phyloP scores from a whole-genome alignment of 2,797 vertebrate species.

The Furcifer pardalis region DNA sequence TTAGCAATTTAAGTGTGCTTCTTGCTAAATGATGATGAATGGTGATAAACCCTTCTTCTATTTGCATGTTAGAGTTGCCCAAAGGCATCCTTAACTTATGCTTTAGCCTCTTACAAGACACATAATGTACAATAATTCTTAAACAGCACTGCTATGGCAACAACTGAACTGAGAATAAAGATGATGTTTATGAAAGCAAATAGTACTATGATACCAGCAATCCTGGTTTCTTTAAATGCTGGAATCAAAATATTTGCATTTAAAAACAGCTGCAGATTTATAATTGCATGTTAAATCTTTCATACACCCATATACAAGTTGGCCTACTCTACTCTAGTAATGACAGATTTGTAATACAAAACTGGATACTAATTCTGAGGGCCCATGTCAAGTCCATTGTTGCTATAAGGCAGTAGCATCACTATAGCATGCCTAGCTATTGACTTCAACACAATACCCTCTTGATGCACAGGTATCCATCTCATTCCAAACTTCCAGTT shows the following conservation, averaged over 20 bases:
- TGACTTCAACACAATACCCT: not conserved
- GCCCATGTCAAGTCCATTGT: not conserved
- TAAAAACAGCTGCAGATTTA: not conserved
- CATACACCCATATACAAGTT: not conserved
- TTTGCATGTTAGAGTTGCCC: not conserved
- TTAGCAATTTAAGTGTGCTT: not conserved
- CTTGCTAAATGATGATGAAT: slow-evolving; percentile 18
- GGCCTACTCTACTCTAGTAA: not conserved
- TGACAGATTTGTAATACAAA: too few relatives aligned
- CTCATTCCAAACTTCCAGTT: too few relatives aligned
- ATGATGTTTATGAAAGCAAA: not conserved
- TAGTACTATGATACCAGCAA: not conserved
- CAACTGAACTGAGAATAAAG: slow-evolving; percentile 14
- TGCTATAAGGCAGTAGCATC: not conserved
- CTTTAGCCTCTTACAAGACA: slow-evolving; percentile 17
- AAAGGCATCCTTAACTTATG: slow-evolving; percentile 27
- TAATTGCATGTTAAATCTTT: not conserved
- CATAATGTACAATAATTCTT: not conserved
- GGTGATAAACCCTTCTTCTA: not conserved
- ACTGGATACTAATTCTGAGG: not conserved
- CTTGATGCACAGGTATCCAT: not conserved
- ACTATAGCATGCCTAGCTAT: not conserved
- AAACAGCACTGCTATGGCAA: slow-evolving; percentile 15
- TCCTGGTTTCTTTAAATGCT: too few relatives aligned
- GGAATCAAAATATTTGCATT: slow-evolving; percentile 16